Percentiles rank a stretch among this genome's conserved stretches.
Evolutionary conservation across 92 coral and sea anemone species (phyloP).

Genomic region (Micromussa lordhowensis): DNA sequence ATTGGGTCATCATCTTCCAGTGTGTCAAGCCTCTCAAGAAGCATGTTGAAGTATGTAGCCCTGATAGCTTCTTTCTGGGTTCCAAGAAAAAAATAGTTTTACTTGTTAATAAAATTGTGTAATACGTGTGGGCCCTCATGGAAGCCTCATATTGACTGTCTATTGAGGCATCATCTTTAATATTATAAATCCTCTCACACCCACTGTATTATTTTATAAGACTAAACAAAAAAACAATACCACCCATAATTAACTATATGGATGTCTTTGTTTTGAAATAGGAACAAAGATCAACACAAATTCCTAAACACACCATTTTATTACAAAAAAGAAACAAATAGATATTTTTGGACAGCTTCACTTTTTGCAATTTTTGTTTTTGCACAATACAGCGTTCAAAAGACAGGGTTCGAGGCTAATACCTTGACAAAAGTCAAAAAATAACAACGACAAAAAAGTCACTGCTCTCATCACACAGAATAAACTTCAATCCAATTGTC

Average conservation of each 20-base stretch:
- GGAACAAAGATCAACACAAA: not conserved
- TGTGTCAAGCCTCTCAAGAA: slow-evolving; percentile 39
- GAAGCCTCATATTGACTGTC: not conserved
- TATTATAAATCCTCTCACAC: slow-evolving; percentile 5
- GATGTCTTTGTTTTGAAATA: not conserved
- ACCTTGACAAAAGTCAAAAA: not conserved
- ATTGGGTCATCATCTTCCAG: slow-evolving; percentile 42
- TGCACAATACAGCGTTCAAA: not conserved
- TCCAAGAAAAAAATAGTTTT: not conserved
- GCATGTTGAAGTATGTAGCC: slow-evolving; percentile 23
- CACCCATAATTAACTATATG: not conserved
- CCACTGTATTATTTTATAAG: not conserved
- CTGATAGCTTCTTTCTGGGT: slow-evolving; percentile 40
- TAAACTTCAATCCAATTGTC: not conserved
- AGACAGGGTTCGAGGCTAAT: not conserved
- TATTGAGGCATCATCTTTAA: slow-evolving; percentile 7
- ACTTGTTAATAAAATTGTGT: not conserved
- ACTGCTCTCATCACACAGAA: slow-evolving; percentile 4
- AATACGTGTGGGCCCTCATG: not conserved
- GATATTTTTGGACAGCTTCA: too few species aligned
- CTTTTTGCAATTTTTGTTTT: too few species aligned
- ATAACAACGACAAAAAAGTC: not conserved
- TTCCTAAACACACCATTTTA: too few species aligned
- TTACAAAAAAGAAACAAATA: too few species aligned
- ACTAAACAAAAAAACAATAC: not conserved